Base-by-base conservation (phyloP, 2,888 invertebrate genomes). In the Psylliodes chrysocephalus region DNA sequence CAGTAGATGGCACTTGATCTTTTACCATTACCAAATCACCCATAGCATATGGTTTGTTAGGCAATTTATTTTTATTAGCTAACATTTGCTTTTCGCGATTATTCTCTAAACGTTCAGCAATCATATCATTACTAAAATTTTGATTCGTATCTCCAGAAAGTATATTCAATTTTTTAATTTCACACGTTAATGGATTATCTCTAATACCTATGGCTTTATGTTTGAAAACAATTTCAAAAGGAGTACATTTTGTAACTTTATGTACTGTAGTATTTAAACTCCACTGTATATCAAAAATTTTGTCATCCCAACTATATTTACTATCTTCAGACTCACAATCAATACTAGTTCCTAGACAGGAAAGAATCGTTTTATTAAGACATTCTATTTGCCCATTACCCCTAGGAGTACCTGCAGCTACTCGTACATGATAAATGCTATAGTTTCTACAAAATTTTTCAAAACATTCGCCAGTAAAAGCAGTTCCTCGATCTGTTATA, bases 1-100 rank as follows among this genome's bases (percentile, higher is more conserved):
- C 60, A n/a, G 51, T 52, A 51, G 51, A 51, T 8, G 40, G 42
- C 40, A 60, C 44, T 52, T 38, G 52, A 42, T 52, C 51, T 22
- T 18, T 25, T 22, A 60, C 60, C 52, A 60, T 52, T 4, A 60
- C 60, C 22, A 60, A 28, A 30, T 60, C 60, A 5, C 60, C 51
- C 25, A 52, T 12, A 18, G 17, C 10, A 18, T 33, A 56, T 15
- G 6, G 44, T 10, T 28, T 46, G 12, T 17, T 17, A 12, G 15
- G 8, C 12, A 14, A 54, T 6, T 14, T 17, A 14, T 10, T 18
- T 17, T 8, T 54, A 28, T 44, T 44, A 7, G 15, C 15, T 2
- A 14, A 14, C 7, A 14, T 44, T 5, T 44, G 51, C 30, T 10
- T 30, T 25, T 51, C 30, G 12, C 51, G 25, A 51, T 28, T 51